These are phyloP conservation scores for Boleophthalmus pectinirostris DNA, from an alignment of 2,113 vertebrate genomes.

Conservation along the genomic window DNA sequence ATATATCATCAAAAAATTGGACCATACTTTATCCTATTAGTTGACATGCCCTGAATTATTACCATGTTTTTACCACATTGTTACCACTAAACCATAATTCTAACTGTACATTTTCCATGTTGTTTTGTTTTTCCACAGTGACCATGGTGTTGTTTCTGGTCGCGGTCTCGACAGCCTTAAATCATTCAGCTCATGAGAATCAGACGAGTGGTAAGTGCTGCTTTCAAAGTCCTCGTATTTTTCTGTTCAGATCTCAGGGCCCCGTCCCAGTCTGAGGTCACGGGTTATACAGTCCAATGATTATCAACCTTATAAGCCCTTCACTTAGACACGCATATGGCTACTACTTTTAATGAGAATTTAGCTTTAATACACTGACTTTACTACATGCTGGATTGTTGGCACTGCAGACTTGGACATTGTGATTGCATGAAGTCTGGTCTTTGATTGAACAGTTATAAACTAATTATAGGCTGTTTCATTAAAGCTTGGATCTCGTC, in stretches of 20 bases:
- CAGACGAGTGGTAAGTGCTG: slow-evolving; percentile 70
- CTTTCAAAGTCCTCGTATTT: not conserved
- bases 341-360: not conserved
- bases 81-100: too few species aligned
- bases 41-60: too few species aligned
- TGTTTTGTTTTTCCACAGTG: slow-evolving; percentile 48
- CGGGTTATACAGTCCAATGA: not conserved
- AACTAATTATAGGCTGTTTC: not conserved
- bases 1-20: too few species aligned
- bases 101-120: too few species aligned
- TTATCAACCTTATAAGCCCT: not conserved
- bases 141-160: slow-evolving; percentile 80
- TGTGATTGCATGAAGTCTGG: not conserved
- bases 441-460: not conserved
- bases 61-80: too few species aligned
- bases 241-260: not conserved
- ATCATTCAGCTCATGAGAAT: slow-evolving; percentile 72
- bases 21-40: too few species aligned
- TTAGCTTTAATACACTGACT: not conserved
- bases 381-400: not conserved
- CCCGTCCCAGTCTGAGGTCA: not conserved
- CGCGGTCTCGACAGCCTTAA: slow-evolving; percentile 66
- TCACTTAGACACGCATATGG: not conserved
- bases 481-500: not conserved
- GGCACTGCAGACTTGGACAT: not conserved